phyloP scores from a whole-genome alignment of 2,888 invertebrate genomes.

The Hemicrepidius hirtus region DNA sequence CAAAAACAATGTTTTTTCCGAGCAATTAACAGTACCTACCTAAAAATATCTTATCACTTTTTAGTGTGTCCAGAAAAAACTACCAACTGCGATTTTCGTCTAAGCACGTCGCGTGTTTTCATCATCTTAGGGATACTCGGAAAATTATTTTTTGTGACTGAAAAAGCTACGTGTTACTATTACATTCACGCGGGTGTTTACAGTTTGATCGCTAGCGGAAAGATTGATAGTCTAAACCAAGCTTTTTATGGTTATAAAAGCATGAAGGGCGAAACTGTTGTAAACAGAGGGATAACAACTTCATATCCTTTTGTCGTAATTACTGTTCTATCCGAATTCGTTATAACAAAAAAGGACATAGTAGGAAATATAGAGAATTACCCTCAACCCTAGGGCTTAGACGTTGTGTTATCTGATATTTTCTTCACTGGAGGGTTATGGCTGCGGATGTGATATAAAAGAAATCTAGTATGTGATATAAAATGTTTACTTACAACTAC shows the following conservation, averaged over 20 bases:
- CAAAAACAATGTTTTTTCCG: too few relatives aligned
- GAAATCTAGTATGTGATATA: constrained; percentile 26
- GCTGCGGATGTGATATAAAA: constrained; percentile 20
- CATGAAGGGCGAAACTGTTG: constrained; percentile 19
- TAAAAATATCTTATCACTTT: too few relatives aligned
- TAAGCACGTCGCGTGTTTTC: constrained; percentile 19
- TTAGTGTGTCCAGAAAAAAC: background rate
- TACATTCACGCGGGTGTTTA: constrained; percentile 16
- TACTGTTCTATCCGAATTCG: constrained; percentile 30
- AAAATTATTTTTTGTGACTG: constrained; percentile 20
- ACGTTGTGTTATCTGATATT: constrained; percentile 33
- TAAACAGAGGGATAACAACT: constrained; percentile 39
- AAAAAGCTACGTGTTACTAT: constrained; percentile 21
- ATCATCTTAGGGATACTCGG: background rate
- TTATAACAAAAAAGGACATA: constrained; percentile 24
- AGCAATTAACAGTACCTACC: too few relatives aligned
- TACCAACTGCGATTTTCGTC: background rate
- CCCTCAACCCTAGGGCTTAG: constrained; percentile 11
- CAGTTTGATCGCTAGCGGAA: constrained; percentile 26
- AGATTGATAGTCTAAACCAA: constrained; percentile 23
- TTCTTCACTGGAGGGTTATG: constrained; percentile 26
- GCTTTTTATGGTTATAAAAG: constrained; percentile 21
- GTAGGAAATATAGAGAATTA: constrained; percentile 26
- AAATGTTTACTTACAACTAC: constrained; percentile 88
- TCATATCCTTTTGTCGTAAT: constrained; percentile 28